A percentile compares a stretch with the other conserved stretches of the same genome.
These are phyloP conservation scores for Telmatherina bonti DNA, from an alignment of 2,797 vertebrate genomes.

Conservation along the genomic window DNA sequence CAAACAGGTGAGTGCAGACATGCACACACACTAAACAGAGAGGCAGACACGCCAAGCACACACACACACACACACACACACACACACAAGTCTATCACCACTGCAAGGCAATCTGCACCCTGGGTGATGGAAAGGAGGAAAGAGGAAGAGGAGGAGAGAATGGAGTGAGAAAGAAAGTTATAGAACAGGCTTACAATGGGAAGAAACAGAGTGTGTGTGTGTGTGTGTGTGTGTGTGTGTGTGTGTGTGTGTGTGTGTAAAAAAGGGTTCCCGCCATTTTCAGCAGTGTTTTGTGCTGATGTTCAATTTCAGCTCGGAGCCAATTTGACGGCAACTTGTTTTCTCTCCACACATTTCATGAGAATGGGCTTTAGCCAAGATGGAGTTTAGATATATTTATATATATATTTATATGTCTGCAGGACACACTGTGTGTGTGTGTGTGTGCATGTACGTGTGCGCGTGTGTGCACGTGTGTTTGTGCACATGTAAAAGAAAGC, in stretches of 20 bases:
- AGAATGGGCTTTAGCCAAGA: conserved; percentile 50
- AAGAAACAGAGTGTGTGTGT: background rate
- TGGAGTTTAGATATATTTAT: too few species aligned
- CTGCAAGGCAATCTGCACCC: conserved; percentile 56
- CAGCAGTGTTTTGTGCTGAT: conserved; percentile 53
- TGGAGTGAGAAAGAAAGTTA: background rate
- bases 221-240: background rate
- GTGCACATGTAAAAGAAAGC: conserved; percentile 3
- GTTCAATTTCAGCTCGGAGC: conserved; percentile 57
- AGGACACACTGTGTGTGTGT: conserved; percentile 15
- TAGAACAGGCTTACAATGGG: conserved; percentile 4
- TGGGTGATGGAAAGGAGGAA: conserved; percentile 34
- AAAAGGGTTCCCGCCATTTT: conserved; percentile 17
- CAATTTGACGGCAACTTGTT: conserved; percentile 48
- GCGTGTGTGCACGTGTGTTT: conserved; percentile 17
- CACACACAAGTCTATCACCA: conserved; percentile 36
- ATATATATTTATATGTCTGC: conserved; percentile 27
- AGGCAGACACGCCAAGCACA: conserved; percentile 4
- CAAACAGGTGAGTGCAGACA: conserved; percentile 8
- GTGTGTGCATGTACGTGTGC: conserved; percentile 12
- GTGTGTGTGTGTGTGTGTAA: background rate
- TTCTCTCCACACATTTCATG: conserved; percentile 57
- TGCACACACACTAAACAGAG: conserved; percentile 5
- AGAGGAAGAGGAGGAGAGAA: conserved; percentile 1
- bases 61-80: conserved; percentile 15